phyloP scores from a whole-genome alignment of 2,113 vertebrate genomes.

The Hydrochoerus hydrochaeris region DNA sequence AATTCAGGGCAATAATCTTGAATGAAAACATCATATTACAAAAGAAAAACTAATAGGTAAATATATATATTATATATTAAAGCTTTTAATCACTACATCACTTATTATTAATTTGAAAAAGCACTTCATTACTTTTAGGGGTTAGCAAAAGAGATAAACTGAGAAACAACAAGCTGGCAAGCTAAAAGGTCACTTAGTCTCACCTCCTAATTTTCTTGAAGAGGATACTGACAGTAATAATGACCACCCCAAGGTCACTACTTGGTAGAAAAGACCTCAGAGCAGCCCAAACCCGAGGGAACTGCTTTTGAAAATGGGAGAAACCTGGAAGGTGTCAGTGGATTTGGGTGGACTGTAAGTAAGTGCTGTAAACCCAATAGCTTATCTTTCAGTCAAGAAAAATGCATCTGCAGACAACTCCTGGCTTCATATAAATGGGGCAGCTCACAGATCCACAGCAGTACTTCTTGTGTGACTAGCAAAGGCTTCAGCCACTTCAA shows the following conservation, averaged over 20 bases:
- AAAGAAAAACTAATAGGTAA: background rate
- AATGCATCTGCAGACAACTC: background rate
- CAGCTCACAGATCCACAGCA: background rate
- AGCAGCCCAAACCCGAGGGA: background rate
- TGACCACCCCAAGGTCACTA: background rate
- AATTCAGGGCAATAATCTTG: constrained; percentile 25
- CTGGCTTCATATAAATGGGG: background rate
- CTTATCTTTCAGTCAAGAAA: constrained; percentile 36
- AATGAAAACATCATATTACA: constrained; percentile 52
- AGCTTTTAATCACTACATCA: constrained; percentile 28
- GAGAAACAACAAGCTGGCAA: background rate
- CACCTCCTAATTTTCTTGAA: background rate
- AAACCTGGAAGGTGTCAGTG: background rate
- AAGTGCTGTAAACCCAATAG: background rate
- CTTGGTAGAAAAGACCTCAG: background rate
- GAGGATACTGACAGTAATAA: background rate
- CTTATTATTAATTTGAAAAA: constrained; percentile 34
- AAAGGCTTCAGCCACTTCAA: background rate
- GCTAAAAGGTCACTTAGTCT: background rate
- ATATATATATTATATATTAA: background rate
- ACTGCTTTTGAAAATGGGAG: background rate
- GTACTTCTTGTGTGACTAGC: background rate
- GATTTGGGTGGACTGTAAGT: constrained; percentile 4
- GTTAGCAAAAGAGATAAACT: background rate
- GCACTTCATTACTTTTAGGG: background rate